Evolutionary conservation across 2,113 vertebrate genomes (phyloP), one percentile per base, ranked within the genome.

Genomic region (Pterocles burchelli): DNA sequence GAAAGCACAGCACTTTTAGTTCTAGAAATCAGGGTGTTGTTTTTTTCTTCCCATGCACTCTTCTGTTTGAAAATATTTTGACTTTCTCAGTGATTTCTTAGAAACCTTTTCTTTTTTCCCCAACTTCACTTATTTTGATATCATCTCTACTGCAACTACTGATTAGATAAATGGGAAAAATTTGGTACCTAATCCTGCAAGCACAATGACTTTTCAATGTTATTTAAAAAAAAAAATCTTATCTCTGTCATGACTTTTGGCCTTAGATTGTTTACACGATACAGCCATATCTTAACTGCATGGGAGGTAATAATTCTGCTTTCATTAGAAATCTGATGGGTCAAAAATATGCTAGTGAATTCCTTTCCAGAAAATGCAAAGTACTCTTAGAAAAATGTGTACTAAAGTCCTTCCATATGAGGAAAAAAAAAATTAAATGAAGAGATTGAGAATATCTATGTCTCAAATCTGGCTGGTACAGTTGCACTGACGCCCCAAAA

Each of bases 21-120:
- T 85, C 28, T 78, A 71, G 20, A 79, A 94, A 68, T 68, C 6
- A 11, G 5, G 7, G 0, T 0, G 6, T 12, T 0, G 25, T 5
- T 0, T 31, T 5, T 41, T 63, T 61, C 6, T 26, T 26, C 36
- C 54, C 8, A 6, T 52, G 9, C 7, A 54, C 36, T 52, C 7
- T 51, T 51, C 9, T 61, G 18, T 54, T 73, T 70, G 72, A 80
- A 85, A 82, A 38, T n/a, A 51, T 52, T 77, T 86, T 52, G 4
- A 14, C 2, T 1, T 49, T 78, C 43, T 58, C 5, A 18, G 8
- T 49, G 10, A 31, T 63, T 91, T 79, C 58, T n/a, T 76, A 31
- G 31, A 58, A 75, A 51, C 38, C 9, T 79, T 48, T 57, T 3
- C 11, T 15, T 19, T 19, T 71, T 91, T 4, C 8, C 16, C 41